A percentile compares a stretch with the other conserved stretches of the same genome.
These are phyloP conservation scores for Drosophila gunungcola DNA, from an alignment of 1,140 invertebrate genomes.

Conservation along the genomic window DNA sequence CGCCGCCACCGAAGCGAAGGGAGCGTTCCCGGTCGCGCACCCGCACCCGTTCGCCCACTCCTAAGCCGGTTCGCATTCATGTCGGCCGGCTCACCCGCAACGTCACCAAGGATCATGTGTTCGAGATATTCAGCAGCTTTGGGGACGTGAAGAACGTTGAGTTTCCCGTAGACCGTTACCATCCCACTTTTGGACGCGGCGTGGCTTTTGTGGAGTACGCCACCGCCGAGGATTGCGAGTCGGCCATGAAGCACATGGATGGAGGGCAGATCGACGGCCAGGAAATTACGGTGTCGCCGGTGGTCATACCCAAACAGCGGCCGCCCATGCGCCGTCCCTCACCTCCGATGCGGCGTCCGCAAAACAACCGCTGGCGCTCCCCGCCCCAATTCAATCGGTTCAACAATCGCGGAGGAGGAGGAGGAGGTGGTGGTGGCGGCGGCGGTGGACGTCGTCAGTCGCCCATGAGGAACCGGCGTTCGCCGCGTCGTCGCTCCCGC, in stretches of 20 bases:
- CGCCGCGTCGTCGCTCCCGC: slow-evolving; percentile 79
- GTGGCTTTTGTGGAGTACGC: slow-evolving; percentile 98
- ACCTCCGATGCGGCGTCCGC: slow-evolving; percentile 87
- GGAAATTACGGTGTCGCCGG: slow-evolving; percentile 96
- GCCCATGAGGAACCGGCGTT: slow-evolving; percentile 65
- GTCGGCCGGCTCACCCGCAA: slow-evolving; percentile 96
- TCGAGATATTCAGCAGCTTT: slow-evolving; percentile 97
- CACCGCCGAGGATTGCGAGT: slow-evolving; percentile 97
- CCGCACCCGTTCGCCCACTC: slow-evolving; percentile 93
- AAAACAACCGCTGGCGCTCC: slow-evolving; percentile 88
- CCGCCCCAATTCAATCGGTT: slow-evolving; percentile 85
- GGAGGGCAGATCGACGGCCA: slow-evolving; percentile 97
- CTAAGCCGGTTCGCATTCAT: slow-evolving; percentile 95
- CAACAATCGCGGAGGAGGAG: slow-evolving; percentile 68
- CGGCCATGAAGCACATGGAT: slow-evolving; percentile 99
- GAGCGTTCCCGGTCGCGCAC: slow-evolving; percentile 88
- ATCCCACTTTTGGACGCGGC: slow-evolving; percentile 93
- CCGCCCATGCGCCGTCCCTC: slow-evolving; percentile 88
- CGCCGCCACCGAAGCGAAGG: slow-evolving; percentile 64
- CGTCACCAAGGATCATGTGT: slow-evolving; percentile 96
- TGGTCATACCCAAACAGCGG: slow-evolving; percentile 91
- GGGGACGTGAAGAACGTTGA: slow-evolving; percentile 96
- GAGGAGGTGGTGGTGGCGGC: slow-evolving; percentile 60
- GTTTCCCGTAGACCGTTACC: slow-evolving; percentile 94
- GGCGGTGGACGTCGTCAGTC: slow-evolving; percentile 63